A percentile compares a stretch with the other conserved stretches of the same genome.
Evolutionary conservation across 2,888 invertebrate genomes (phyloP).

Genomic region (Argyresthia albistria): DNA sequence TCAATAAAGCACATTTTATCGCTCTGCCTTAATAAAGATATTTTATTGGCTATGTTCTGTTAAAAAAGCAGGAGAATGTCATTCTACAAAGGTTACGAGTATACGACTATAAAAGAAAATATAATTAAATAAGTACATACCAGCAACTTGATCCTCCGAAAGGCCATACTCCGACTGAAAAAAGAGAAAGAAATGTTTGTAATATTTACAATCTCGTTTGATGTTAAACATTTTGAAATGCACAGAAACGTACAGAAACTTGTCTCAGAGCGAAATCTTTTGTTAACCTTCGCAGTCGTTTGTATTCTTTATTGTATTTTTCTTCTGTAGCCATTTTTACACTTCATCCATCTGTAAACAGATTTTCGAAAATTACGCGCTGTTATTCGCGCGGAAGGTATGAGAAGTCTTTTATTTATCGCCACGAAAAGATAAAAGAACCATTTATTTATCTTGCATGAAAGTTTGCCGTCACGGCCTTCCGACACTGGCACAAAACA

Average conservation of each 20-base stretch:
- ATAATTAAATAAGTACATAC: conserved; percentile 45
- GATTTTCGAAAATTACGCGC: not conserved
- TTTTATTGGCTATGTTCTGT: no score
- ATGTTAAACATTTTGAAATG: not conserved
- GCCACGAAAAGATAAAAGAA: not conserved
- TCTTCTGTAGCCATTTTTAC: conserved; percentile 35
- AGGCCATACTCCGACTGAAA: conserved; percentile 89
- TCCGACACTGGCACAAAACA: conserved; percentile 11
- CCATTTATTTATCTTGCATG: not conserved
- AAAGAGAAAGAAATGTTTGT: conserved; percentile 17
- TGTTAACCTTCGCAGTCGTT: conserved; percentile 76
- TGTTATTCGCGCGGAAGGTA: not conserved
- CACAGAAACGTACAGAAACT: conserved; percentile 74
- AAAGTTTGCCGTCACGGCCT: conserved; percentile 13
- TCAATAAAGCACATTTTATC: no score
- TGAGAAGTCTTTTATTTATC: not conserved
- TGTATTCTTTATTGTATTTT: conserved; percentile 79
- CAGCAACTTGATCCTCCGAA: conserved; percentile 90
- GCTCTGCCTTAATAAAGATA: no score
- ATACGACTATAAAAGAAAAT: not conserved
- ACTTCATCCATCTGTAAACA: not conserved
- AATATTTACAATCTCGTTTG: not conserved
- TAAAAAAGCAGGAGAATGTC: no score
- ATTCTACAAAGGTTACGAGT: no score
- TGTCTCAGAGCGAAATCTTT: conserved; percentile 78